phyloP scores from a whole-genome alignment of 1,140 invertebrate species.

The Drosophila nigrodunni region DNA sequence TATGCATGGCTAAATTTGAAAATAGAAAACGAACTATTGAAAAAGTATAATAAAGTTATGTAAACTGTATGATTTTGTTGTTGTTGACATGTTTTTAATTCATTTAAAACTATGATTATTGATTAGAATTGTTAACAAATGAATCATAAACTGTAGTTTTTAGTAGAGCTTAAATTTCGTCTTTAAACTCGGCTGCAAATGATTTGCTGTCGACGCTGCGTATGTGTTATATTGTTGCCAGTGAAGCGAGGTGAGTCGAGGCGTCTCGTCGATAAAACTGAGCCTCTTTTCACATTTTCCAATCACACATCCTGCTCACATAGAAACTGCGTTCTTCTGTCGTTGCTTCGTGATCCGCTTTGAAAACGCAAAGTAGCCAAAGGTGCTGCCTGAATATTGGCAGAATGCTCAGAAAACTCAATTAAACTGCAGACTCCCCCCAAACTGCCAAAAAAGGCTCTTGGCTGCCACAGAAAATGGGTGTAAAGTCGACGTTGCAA shows the following conservation, averaged over 20 bases:
- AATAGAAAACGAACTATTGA: constrained; percentile 17
- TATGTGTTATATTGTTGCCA: constrained; percentile 44
- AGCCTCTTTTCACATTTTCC: constrained; percentile 46
- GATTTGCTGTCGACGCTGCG: constrained; percentile 23
- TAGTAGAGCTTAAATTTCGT: neutral
- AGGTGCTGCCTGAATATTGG: constrained; percentile 22
- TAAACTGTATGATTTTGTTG: neutral
- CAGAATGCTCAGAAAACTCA: constrained; percentile 58
- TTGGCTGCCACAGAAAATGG: neutral
- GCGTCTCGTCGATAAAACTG: constrained; percentile 43
- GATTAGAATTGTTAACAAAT: no score
- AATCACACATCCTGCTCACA: neutral
- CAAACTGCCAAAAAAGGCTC: no score
- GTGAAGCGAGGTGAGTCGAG: neutral
- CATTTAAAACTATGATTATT: no score
- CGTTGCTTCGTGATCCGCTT: constrained; percentile 18
- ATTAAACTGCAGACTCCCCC: constrained; percentile 58
- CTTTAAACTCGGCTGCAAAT: neutral
- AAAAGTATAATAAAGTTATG: constrained; percentile 15
- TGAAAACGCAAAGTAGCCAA: constrained; percentile 42
- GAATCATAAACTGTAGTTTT: no score
- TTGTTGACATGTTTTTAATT: no score
- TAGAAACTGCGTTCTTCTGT: neutral
- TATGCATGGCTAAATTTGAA: constrained; percentile 38
- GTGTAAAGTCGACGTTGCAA: constrained; percentile 8